phyloP scores from a whole-genome alignment of 2,888 invertebrate species.

The Prostheceraeus crozeri region DNA sequence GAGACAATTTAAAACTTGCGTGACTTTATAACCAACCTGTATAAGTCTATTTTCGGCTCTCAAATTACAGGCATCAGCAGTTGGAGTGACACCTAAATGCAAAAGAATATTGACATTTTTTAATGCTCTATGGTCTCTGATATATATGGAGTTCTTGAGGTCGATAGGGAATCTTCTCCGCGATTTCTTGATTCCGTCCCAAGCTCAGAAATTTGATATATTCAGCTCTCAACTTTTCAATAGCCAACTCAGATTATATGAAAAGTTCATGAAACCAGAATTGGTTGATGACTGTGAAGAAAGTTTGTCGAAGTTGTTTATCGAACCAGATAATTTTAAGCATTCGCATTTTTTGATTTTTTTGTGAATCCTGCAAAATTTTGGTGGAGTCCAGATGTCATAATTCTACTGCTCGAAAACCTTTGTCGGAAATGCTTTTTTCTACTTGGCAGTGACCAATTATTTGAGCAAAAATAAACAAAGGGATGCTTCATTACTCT shows the following conservation, averaged over 20 bases:
- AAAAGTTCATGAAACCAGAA: conserved; percentile 9
- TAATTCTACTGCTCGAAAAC: no score
- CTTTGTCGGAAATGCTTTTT: no score
- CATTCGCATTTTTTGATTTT: no score
- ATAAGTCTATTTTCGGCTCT: conserved; percentile 1
- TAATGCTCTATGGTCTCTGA: conserved; percentile 9
- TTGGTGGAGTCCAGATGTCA: no score
- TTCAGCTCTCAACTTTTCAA: neutral
- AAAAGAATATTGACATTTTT: neutral
- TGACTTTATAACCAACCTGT: no score
- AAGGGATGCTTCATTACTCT: neutral
- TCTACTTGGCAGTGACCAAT: neutral
- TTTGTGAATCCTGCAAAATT: no score
- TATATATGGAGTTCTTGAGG: conserved; percentile 10
- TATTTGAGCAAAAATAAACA: neutral
- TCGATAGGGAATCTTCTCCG: neutral
- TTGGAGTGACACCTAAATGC: conserved; percentile 15
- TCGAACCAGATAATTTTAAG: conserved; percentile 1
- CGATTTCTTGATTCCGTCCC: conserved; percentile 1
- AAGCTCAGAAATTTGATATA: conserved; percentile 4
- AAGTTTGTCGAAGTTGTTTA: neutral
- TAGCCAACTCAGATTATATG: neutral
- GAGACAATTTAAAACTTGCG: no score
- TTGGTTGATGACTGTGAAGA: no score
- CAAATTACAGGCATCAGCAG: no score